Percentiles rank a stretch among this genome's conserved stretches.
These are phyloP conservation scores for Trematomus loennbergii DNA, from an alignment of 2,113 vertebrate species.

Conservation along the genomic window DNA sequence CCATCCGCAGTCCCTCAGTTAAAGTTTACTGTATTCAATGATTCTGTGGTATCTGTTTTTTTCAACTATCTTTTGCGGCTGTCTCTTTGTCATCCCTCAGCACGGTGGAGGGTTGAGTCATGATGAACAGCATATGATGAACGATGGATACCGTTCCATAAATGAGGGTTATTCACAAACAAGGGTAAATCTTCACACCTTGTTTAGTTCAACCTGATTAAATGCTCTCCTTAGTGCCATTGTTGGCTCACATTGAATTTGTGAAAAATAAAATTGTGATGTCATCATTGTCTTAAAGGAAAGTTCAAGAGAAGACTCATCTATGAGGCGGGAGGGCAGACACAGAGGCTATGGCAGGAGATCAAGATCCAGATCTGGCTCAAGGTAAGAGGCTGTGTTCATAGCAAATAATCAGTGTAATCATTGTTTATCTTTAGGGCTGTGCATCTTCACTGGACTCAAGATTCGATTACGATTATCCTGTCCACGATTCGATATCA, in stretches of 20 bases:
- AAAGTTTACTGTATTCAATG: neutral
- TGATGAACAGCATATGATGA: conserved; percentile 38
- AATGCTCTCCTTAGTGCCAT: neutral
- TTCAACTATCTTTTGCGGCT: neutral
- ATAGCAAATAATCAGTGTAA: neutral
- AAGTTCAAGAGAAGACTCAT: conserved; percentile 85
- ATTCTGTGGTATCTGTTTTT: neutral
- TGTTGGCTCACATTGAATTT: no score
- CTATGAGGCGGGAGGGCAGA: conserved; percentile 84
- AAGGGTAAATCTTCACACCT: conserved; percentile 44
- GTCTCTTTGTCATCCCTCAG: conserved; percentile 40
- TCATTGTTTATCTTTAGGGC: neutral
- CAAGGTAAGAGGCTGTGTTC: conserved; percentile 81
- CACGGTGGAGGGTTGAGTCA: conserved; percentile 44
- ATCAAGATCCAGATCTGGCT: conserved; percentile 89
- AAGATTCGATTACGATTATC: no score
- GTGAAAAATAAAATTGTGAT: no score
- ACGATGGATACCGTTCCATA: conserved; percentile 44
- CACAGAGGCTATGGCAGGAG: conserved; percentile 86
- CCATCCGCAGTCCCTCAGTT: no score
- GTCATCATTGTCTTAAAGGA: conserved; percentile 78
- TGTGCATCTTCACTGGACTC: no score
- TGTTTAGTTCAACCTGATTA: neutral
- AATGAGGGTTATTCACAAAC: conserved; percentile 56
- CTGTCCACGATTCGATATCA: no score